Percentiles rank a stretch among this genome's conserved stretches.
phyloP scores from a whole-genome alignment of 1,140 invertebrate genomes.

The Sycobia sp. region DNA sequence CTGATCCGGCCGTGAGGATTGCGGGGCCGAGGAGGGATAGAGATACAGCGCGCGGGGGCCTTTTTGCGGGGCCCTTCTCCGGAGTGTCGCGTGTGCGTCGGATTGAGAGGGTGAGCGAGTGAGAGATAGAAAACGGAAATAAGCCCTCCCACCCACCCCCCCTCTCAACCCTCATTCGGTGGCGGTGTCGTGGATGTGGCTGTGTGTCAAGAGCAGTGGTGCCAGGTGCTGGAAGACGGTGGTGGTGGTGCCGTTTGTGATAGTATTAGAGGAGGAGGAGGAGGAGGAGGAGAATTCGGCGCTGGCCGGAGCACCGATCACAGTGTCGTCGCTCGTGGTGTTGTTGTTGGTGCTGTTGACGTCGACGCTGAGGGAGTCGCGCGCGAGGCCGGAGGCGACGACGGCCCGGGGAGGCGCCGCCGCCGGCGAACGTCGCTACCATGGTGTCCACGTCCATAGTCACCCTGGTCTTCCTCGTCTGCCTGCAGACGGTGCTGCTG shows the following conservation, averaged over 20 bases:
- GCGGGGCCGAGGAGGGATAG: neutral
- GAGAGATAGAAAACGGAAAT: no score
- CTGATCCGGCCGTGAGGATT: neutral
- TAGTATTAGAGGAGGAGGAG: no score
- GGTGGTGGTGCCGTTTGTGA: slow-evolving; percentile 26
- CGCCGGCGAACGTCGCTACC: slow-evolving; percentile 41
- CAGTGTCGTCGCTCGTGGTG: neutral
- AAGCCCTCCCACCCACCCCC: no score
- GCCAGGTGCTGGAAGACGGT: slow-evolving; percentile 27
- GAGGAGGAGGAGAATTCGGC: no score
- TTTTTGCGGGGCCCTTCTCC: no score
- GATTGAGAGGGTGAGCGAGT: no score
- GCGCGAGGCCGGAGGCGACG: slow-evolving; percentile 24
- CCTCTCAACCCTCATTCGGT: neutral
- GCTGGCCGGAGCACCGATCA: neutral
- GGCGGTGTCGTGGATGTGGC: slow-evolving; percentile 27
- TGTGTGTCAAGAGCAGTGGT: slow-evolving; percentile 19
- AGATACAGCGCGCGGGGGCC: no score
- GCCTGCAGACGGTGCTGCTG: slow-evolving; percentile 77
- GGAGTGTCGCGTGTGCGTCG: no score
- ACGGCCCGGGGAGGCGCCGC: slow-evolving; percentile 20
- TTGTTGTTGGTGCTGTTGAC: no score
- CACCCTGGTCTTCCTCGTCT: slow-evolving; percentile 74
- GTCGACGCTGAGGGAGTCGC: no score
- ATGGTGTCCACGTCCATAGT: slow-evolving; percentile 68